Conservation (phyloP, 2,797 vertebrate genomes). For the Sorex maritimensis region DNA sequence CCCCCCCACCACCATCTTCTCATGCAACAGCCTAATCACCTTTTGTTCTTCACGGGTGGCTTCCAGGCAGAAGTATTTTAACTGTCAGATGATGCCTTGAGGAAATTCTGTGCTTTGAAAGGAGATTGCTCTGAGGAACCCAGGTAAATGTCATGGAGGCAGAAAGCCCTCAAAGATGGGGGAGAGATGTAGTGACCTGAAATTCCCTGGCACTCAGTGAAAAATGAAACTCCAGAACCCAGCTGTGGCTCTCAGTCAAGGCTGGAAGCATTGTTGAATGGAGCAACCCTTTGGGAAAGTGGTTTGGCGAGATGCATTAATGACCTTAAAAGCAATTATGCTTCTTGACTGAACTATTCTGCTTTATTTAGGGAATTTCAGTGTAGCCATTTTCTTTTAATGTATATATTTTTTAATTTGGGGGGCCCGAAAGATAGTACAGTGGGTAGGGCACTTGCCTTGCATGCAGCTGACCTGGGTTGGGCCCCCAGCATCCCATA, state of each 20-base stretch:
- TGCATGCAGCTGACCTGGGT: too few relatives aligned
- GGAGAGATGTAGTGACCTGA: conserved; percentile 64
- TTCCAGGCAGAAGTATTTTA: conserved; percentile 72
- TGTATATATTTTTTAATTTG: too few relatives aligned
- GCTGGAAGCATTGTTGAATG: conserved; percentile 60
- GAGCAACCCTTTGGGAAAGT: conserved; percentile 70
- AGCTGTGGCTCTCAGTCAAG: conserved; percentile 66
- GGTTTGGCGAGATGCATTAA: conserved; percentile 58
- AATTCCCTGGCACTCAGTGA: conserved; percentile 59
- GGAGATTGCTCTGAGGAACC: conserved; percentile 69
- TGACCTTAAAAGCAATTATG: conserved; percentile 56
- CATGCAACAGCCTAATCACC: neutral
- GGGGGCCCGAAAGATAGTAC: too few relatives aligned
- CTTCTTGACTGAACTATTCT: conserved; percentile 74
- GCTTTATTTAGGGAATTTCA: conserved; percentile 67
- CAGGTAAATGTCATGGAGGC: conserved; percentile 65
- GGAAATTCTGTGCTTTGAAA: conserved; percentile 78
- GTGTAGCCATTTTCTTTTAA: too few relatives aligned
- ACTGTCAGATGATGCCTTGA: conserved; percentile 63
- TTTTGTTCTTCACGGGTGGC: conserved; percentile 56
- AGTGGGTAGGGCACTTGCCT: too few relatives aligned
- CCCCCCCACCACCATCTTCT: conserved; percentile 9
- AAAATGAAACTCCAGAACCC: conserved; percentile 81
- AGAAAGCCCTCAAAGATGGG: conserved; percentile 49
- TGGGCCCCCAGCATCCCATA: too few relatives aligned